These are phyloP conservation scores for Coelopa frigida DNA, from an alignment of 1,140 invertebrate genomes.

Conservation along the genomic window DNA sequence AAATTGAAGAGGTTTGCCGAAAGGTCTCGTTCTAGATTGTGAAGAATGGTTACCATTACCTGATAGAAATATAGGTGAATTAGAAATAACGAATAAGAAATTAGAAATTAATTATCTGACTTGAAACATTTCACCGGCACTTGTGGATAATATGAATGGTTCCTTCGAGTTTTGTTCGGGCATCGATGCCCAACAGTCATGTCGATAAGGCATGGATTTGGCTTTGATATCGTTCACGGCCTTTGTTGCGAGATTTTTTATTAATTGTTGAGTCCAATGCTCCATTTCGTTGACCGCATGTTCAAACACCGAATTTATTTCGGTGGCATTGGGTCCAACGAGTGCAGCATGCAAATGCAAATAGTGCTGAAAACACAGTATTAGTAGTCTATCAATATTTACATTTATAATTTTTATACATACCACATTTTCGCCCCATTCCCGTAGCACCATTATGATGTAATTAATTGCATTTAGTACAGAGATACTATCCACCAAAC, in stretches of 20 bases:
- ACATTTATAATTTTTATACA: no score
- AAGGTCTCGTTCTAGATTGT: conserved; percentile 38
- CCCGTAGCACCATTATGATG: conserved; percentile 66
- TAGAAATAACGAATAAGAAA: not conserved
- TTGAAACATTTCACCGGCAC: conserved; percentile 44
- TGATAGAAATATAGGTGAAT: no score
- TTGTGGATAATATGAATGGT: conserved; percentile 38
- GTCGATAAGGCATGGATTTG: conserved; percentile 39
- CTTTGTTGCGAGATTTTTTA: conserved; percentile 30
- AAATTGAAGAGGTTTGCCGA: conserved; percentile 36
- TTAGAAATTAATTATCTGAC: conserved; percentile 4
- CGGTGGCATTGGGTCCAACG: conserved; percentile 36
- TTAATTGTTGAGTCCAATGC: conserved; percentile 34
- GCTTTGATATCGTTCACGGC: conserved; percentile 41
- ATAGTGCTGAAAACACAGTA: no score
- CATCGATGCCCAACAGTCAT: conserved; percentile 35
- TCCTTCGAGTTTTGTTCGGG: conserved; percentile 36
- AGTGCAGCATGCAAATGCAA: conserved; percentile 37
- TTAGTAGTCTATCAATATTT: not conserved
- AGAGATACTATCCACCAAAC: conserved; percentile 25
- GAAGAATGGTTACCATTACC: conserved; percentile 34
- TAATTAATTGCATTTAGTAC: conserved; percentile 83
- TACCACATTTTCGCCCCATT: conserved; percentile 81
- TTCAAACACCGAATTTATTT: conserved; percentile 42
- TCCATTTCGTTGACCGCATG: conserved; percentile 32